phyloP scores from a whole-genome alignment of 2,797 vertebrate genomes.

The Sebastes paucispinis region DNA sequence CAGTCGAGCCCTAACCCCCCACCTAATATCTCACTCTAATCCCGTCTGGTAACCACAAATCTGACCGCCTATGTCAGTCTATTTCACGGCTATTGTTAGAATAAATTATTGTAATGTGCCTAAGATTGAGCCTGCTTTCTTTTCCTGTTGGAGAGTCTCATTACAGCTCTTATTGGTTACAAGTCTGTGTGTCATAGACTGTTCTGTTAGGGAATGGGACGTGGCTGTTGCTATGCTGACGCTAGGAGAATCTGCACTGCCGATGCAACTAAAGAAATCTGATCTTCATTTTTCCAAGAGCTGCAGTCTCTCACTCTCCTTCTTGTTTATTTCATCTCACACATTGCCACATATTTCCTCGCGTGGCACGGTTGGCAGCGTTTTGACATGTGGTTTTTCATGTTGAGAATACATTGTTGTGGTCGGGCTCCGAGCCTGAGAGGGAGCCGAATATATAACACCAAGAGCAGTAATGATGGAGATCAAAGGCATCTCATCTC shows the following conservation, averaged over 20 bases:
- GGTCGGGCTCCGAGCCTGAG: conserved; percentile 27
- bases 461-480: conserved; percentile 43
- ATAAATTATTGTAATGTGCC: conserved; percentile 48
- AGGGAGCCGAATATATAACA: conserved; percentile 34
- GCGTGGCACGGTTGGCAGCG: background rate
- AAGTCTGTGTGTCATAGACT: conserved; percentile 76
- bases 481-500: conserved; percentile 64
- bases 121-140: conserved; percentile 52
- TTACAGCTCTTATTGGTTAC: conserved; percentile 80
- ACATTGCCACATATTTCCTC: conserved; percentile 27
- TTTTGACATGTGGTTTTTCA: conserved; percentile 29
- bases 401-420: conserved; percentile 42
- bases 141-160: conserved; percentile 60
- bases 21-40: conserved; percentile 61
- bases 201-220: conserved; percentile 75
- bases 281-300: conserved; percentile 66
- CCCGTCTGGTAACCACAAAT: conserved; percentile 66
- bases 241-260: conserved; percentile 77
- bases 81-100: conserved; percentile 52
- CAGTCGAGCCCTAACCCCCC: conserved; percentile 23
- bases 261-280: conserved; percentile 76
- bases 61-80: conserved; percentile 44
- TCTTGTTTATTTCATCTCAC: conserved; percentile 43
- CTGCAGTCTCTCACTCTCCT: conserved; percentile 54
- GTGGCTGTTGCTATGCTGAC: conserved; percentile 82